Evolutionary conservation across 2,888 invertebrate species (phyloP), one percentile per base, ranked within the genome.

Genomic region (Bhutanitis thaidina): DNA sequence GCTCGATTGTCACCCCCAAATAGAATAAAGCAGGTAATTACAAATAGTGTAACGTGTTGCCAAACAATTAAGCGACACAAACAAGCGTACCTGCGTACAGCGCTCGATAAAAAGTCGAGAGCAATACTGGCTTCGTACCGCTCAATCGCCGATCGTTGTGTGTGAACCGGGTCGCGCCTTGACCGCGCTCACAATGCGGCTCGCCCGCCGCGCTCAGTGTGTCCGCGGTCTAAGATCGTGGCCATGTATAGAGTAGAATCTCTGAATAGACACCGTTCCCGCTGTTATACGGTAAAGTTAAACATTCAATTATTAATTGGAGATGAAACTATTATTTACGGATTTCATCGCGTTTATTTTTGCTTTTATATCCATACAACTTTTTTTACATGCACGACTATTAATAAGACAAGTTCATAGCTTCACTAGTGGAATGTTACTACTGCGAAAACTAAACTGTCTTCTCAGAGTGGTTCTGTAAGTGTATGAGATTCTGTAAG

Each of bases 111-210:
- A 58, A 57, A 59, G 43, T 16, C 27, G 16, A 38, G 16, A 45
- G 55, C 53, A 46, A 52, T 37, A 44, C 37, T 40, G 14, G 7
- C 50, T 48, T 41, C 53, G 61, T 58, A 65, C 61, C 55, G 48
- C 54, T 54, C 54, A 52, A 4, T 34, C 34, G 34, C 13, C 58
- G 56, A 72, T 72, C 72, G 74, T 73, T 45, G 60, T 53, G 66
- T 78, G 77, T 63, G 77, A 78, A 78, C 61, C 64, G 60, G 74
- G 76, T 44, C 76, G 63, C 61, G 65, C 77, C 77, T 78, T 78
- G 77, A 77, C 75, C 75, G 61, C 54, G 46, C 51, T 43, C 38
- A 62, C 64, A 52, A 47, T 52, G 37, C 20, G 8, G 5, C 34
- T 34, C 7, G 34, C 34, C 5, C 34, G 5, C 34, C 7, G 34